Evolutionary conservation across 2,888 invertebrate species (phyloP), one percentile per base, ranked within the genome.

Genomic region (Yponomeuta malinellus): DNA sequence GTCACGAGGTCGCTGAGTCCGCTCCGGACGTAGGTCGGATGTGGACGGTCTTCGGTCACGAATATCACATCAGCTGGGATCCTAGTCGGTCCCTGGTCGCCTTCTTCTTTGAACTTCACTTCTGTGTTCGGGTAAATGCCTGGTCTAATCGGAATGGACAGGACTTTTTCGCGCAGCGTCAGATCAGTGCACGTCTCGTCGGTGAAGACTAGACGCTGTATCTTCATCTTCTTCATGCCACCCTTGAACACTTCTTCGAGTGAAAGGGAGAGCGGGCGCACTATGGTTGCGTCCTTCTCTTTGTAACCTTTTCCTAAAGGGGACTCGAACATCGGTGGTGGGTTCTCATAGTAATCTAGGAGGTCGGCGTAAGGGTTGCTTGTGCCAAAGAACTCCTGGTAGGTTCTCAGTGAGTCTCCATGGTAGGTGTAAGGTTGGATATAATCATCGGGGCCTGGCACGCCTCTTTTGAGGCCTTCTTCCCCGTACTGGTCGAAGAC

Each of bases 401-500:
- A 97, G 0, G 96, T 96, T 75, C 92, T 88, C 78, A 95, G 84
- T 0, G 96, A 95, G 79, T 98, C 95, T 0, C 96, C 97, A 81
- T 98, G 97, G 89, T 96, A 98, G 66, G 94, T 90, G 82, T 96
- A 97, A 0, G 96, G 95, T 71, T 94, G 94, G 75, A 96, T 94
- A 82, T 93, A 96, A 8, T 93, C 93, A 0, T 77, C 78, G 0
- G 95, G 95, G 2, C 95, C 93, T 5, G 96, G 95, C 0, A 97
- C 94, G 0, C 97, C 97, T 78, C 93, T 93, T 83, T 97, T 97
- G 67, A 98, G 89, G 0, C 97, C 97, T 78, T 96, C 96, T 85
- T 97, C 97, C 0, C 98, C 98, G 85, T 96, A 98, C 79, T 97
- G 96, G 86, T 98, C 97, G 88, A 96, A 98, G 23, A 97, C 94